These are phyloP conservation scores for Peromyscus attwateri DNA, from an alignment of 2,797 vertebrate species.

Conservation along the genomic window DNA sequence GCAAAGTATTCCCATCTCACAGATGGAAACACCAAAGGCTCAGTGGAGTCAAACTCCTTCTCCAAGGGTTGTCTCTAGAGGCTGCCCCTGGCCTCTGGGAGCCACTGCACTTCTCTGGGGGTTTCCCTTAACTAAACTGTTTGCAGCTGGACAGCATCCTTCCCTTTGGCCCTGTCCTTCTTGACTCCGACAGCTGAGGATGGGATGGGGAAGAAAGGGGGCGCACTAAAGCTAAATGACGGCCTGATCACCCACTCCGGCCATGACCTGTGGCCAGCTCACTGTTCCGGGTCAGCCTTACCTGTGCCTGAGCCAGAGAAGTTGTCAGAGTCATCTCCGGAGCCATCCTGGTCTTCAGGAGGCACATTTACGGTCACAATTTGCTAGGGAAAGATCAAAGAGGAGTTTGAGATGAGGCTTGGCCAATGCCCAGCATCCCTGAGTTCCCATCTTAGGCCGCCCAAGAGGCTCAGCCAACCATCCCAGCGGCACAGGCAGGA, in stretches of 20 bases:
- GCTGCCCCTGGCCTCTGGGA: fast-evolving
- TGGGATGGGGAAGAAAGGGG: neutral
- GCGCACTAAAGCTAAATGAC: neutral
- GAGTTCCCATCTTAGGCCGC: neutral
- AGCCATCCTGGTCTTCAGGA: constrained; percentile 90
- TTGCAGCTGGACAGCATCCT: neutral
- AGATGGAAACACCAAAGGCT: neutral
- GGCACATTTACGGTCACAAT: constrained; percentile 80
- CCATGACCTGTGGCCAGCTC: fast-evolving
- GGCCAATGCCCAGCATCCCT: neutral
- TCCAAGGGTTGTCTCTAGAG: neutral
- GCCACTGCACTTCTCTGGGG: no score
- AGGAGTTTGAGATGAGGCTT: neutral
- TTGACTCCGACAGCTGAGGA: neutral
- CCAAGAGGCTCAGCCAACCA: neutral
- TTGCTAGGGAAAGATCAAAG: constrained; percentile 83
- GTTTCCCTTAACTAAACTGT: neutral
- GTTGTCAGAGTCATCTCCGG: constrained; percentile 88
- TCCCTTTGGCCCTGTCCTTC: neutral
- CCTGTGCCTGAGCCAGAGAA: constrained; percentile 91
- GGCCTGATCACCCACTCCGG: fast-evolving
- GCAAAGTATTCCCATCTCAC: constrained; percentile 9
- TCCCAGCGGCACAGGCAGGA: neutral
- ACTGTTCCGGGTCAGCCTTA: constrained; percentile 66
- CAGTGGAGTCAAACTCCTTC: neutral